phyloP scores from a whole-genome alignment of 2,113 vertebrate species.

The Pseudopodoces humilis region DNA sequence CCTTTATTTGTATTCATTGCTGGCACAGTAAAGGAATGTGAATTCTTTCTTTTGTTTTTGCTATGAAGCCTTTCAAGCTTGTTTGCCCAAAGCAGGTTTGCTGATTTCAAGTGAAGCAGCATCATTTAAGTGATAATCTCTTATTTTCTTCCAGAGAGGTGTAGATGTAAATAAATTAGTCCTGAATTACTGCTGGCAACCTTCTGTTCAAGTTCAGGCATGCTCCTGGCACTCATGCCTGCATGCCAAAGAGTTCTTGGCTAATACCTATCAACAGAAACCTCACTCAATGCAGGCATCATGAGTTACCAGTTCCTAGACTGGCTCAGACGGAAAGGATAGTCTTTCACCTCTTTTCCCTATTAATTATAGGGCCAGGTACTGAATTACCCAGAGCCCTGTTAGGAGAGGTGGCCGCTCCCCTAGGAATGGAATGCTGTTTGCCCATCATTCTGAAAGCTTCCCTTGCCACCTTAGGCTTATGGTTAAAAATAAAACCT shows the following conservation, averaged over 20 bases:
- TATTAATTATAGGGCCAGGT: neutral
- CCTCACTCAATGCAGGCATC: neutral
- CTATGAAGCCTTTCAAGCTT: neutral
- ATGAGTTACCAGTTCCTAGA: slow-evolving; percentile 8
- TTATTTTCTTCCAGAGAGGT: slow-evolving; percentile 9
- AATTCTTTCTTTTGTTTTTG: neutral
- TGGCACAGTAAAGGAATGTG: neutral
- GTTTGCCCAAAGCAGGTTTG: neutral
- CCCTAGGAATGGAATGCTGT: neutral
- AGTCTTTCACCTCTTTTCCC: neutral
- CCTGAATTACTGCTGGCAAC: neutral
- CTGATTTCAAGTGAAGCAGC: neutral
- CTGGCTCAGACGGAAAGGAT: neutral
- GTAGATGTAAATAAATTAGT: slow-evolving; percentile 12
- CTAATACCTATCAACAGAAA: slow-evolving; percentile 22
- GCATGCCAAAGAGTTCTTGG: neutral
- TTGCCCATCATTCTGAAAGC: neutral
- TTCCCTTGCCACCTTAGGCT: neutral
- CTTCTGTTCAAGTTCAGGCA: neutral
- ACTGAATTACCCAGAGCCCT: neutral
- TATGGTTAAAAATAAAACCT: neutral
- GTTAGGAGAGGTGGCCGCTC: neutral
- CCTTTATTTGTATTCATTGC: neutral
- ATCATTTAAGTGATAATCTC: neutral
- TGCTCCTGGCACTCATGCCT: neutral